These are phyloP conservation scores for Capitella teleta DNA, from an alignment of 1,140 invertebrate genomes.

Conservation along the genomic window DNA sequence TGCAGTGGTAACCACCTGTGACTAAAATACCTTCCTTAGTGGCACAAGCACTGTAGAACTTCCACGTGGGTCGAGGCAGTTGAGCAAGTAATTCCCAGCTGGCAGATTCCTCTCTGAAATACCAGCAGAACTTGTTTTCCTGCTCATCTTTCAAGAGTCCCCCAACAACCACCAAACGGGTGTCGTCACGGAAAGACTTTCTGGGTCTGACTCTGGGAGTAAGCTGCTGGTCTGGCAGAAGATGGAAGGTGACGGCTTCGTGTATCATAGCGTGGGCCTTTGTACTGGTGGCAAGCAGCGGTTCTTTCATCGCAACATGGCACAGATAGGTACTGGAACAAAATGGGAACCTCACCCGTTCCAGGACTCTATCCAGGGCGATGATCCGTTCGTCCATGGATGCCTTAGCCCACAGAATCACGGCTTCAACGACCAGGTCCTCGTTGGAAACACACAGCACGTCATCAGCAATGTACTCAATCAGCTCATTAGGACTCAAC, in stretches of 20 bases:
- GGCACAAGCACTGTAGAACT: background rate
- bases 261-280: background rate
- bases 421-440: background rate
- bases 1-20: background rate
- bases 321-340: background rate
- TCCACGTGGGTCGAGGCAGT: background rate
- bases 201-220: background rate
- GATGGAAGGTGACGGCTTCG: background rate
- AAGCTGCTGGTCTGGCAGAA: background rate
- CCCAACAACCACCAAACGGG: background rate
- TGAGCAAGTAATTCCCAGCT: background rate
- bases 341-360: constrained; percentile 1
- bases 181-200: background rate
- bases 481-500: background rate
- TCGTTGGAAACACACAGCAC: background rate
- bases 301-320: background rate
- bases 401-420: background rate
- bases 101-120: background rate
- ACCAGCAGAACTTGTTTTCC: background rate
- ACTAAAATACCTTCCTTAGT: background rate
- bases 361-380: background rate
- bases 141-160: background rate
- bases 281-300: background rate
- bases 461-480: constrained; percentile 1
- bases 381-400: background rate